Evolutionary conservation across 2,113 vertebrate species (phyloP).

Genomic region (Microtus ochrogaster): DNA sequence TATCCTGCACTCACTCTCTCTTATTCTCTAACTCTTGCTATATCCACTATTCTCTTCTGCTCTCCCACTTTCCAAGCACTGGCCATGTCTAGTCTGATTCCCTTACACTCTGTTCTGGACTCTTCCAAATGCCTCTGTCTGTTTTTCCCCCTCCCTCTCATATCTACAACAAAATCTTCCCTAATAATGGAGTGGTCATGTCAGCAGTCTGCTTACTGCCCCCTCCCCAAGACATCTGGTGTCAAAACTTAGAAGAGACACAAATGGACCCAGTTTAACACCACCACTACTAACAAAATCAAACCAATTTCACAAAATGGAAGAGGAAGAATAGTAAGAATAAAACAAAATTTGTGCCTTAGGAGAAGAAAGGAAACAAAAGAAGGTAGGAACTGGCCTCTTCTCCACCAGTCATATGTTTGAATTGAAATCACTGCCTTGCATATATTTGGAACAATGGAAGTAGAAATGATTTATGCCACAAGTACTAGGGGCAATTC

Average conservation of each 20-base stretch:
- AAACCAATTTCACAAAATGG: slow-evolving; percentile 17
- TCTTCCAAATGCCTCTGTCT: background rate
- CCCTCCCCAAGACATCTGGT: background rate
- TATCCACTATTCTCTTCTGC: background rate
- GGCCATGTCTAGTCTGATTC: background rate
- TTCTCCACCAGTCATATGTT: background rate
- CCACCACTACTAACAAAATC: background rate
- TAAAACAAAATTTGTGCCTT: slow-evolving; percentile 23
- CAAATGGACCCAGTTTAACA: background rate
- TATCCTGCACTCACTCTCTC: background rate
- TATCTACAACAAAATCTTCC: background rate
- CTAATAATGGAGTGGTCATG: background rate
- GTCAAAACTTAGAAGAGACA: background rate
- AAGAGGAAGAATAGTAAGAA: background rate
- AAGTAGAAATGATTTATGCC: background rate
- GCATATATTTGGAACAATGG: background rate
- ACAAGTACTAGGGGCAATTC: background rate
- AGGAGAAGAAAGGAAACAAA: background rate
- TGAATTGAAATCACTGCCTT: slow-evolving; percentile 34
- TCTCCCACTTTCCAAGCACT: background rate
- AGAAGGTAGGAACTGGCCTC: background rate
- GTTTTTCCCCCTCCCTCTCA: too few relatives aligned
- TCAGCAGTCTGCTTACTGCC: background rate
- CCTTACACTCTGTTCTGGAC: background rate
- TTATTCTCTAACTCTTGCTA: background rate